A percentile compares a stretch with the other conserved stretches of the same genome.
phyloP scores from a whole-genome alignment of 1,140 invertebrate species.

The Drosophila triauraria region DNA sequence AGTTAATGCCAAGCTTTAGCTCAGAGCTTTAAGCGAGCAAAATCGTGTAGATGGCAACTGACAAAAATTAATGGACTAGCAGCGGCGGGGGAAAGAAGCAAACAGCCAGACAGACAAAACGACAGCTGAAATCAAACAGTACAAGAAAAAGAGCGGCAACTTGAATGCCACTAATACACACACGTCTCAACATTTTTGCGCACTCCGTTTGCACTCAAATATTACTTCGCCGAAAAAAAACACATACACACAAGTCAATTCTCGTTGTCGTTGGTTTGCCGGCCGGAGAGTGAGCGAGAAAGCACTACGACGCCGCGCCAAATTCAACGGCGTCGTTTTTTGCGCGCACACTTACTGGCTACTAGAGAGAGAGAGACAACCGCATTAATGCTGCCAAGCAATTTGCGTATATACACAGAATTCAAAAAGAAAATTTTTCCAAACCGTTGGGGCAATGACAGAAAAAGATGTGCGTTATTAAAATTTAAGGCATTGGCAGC shows the following conservation, averaged over 20 bases:
- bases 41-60: slow-evolving; percentile 45
- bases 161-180: slow-evolving; percentile 59
- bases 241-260: slow-evolving; percentile 57
- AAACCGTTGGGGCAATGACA: slow-evolving; percentile 52
- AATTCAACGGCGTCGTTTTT: slow-evolving; percentile 81
- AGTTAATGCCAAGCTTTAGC: slow-evolving; percentile 68
- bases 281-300: slow-evolving; percentile 77
- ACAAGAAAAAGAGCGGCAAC: slow-evolving; percentile 76
- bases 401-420: slow-evolving; percentile 80
- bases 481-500: slow-evolving; percentile 41
- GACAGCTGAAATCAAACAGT: slow-evolving; percentile 66
- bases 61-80: slow-evolving; percentile 51
- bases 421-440: slow-evolving; percentile 75
- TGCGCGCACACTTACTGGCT: slow-evolving; percentile 64
- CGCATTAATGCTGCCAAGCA: slow-evolving; percentile 40
- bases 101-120: slow-evolving; percentile 47
- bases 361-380: slow-evolving; percentile 61
- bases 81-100: slow-evolving; percentile 33
- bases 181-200: slow-evolving; percentile 62
- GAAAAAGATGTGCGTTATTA: slow-evolving; percentile 62
- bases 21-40: slow-evolving; percentile 57
- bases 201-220: slow-evolving; percentile 64
- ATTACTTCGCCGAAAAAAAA: slow-evolving; percentile 35
- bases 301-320: slow-evolving; percentile 76
- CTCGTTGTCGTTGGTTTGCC: slow-evolving; percentile 66